Evolutionary conservation across 1,140 invertebrate genomes (phyloP), one percentile per base, ranked within the genome.

Genomic region (Lepidurus apus): DNA sequence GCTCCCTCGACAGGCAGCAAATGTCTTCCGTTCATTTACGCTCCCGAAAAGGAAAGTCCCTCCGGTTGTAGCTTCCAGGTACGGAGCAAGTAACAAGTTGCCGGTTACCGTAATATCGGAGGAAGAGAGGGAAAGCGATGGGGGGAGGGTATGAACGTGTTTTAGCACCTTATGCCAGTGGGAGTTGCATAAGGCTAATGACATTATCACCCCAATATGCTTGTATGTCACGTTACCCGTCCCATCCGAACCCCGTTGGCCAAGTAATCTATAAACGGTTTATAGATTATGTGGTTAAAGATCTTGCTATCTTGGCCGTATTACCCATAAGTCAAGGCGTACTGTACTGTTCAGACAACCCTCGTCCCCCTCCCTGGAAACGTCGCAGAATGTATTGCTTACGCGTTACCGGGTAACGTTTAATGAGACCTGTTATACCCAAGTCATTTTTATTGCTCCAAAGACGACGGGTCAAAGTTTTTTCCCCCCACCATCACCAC

Each of bases 231-330:
- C 53, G 53, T 65, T 65, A 65, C 53, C 53, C 21, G 53, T 65
- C 53, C 53, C 53, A 9, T 34, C 34, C 34, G 34, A 34, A 34
- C 34, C 8, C 53, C 53, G 17, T 11, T 17, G 13, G 53, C 53
- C 53, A 13, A 65, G 53, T 65, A 65, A 65, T 65, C 53, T 65
- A 65, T 65, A 65, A 65, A 65, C 53, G 53, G 53, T 65, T 65
- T 65, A 65, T 65, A 21, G 53, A 65, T 65, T 65, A 65, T 17
- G 53, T 65, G 53, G 53, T 65, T 34, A 65, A 65, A 65, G 8
- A 65, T 65, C 53, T 34, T 65, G 13, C 53, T 65, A 65, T 65
- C 53, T 65, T 9, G 1, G 34, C 34, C 3, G 34, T 34, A 34
- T 65, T 65, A 65, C 53, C 13, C 53, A 21, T 65, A 65, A 65